Evolutionary conservation across 2,888 invertebrate species (phyloP), one percentile per base, ranked within the genome.

Genomic region (Psococerastis gibbosa): DNA sequence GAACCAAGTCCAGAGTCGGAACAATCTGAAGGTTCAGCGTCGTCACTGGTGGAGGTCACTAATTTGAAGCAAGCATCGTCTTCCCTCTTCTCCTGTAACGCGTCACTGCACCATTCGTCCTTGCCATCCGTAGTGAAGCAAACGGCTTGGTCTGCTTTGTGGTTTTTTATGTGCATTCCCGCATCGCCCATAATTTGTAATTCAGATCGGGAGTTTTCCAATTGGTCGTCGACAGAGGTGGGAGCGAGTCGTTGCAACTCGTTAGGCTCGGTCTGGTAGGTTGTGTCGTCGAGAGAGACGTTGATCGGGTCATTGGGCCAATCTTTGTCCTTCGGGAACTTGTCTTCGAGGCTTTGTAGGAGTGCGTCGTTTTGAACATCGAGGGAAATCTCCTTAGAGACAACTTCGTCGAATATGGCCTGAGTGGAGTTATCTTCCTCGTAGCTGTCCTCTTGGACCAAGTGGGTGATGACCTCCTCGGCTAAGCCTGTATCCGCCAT

Each of bases 11-110:
- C 27, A 11, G 27, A 27, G 27, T 27, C 27, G 43, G 84, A 84
- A 6, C 83, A 81, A 56, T 84, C 83, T 32, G 82, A 82, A 45
- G 79, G 69, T 43, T 55, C 55, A 17, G 48, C 16, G 18, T 38
- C 38, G 6, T 6, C 38, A n/a, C n/a, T n/a, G n/a, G n/a, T n/a
- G n/a, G n/a, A n/a, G n/a, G n/a, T n/a, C 8, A 11, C 27, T 11
- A 27, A 11, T 27, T 27, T 27, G 27, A 27, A 27, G 27, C 27
- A 27, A 9, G 6, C 27, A 6, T 27, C 27, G 6, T 6, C 6
- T 6, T 6, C 8, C 11, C 11, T 27, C 8, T 27, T 6, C 6
- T 11, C 11, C 27, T 6, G 27, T 6, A 27, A 11, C 8, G 27
- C 8, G 6, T 27, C 11, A 11, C 11, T 9, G 27, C 8, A 11